These are phyloP conservation scores for Eupithecia inturbata DNA, from an alignment of 2,888 invertebrate genomes.

Conservation along the genomic window DNA sequence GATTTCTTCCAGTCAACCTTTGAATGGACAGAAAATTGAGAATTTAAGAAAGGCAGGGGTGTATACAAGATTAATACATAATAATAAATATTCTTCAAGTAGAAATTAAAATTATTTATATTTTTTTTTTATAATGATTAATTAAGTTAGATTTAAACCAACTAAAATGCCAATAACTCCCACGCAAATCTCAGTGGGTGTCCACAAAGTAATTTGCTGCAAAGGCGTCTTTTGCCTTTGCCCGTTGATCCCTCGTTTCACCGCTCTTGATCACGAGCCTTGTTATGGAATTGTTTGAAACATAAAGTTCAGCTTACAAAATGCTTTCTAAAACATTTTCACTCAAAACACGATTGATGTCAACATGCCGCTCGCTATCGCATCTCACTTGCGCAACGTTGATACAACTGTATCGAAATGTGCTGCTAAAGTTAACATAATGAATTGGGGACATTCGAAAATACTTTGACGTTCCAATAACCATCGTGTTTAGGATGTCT, in stretches of 20 bases:
- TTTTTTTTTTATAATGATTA: no score
- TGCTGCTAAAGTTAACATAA: not conserved
- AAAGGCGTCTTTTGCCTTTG: not conserved
- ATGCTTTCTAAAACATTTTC: slow-evolving; percentile 40
- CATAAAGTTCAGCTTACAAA: slow-evolving; percentile 23
- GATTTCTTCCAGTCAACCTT: no score
- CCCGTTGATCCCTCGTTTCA: not conserved
- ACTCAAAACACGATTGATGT: slow-evolving; percentile 40
- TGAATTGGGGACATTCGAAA: not conserved
- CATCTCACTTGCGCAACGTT: slow-evolving; percentile 38
- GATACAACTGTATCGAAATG: slow-evolving; percentile 31
- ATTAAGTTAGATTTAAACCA: no score
- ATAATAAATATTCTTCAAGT: no score
- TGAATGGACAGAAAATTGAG: no score
- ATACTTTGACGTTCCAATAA: not conserved
- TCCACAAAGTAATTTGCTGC: not conserved
- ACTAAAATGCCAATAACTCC: not conserved
- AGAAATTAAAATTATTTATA: no score
- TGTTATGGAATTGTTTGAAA: slow-evolving; percentile 16
- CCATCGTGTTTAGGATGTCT: not conserved
- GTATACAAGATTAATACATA: no score
- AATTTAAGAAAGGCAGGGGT: no score
- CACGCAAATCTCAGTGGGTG: not conserved
- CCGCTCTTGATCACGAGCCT: not conserved
- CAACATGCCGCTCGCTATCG: slow-evolving; percentile 26